A percentile compares a stretch with the other conserved stretches of the same genome.
Conservation (phyloP, 2,797 vertebrate genomes). For the Garrulus glandarius region DNA sequence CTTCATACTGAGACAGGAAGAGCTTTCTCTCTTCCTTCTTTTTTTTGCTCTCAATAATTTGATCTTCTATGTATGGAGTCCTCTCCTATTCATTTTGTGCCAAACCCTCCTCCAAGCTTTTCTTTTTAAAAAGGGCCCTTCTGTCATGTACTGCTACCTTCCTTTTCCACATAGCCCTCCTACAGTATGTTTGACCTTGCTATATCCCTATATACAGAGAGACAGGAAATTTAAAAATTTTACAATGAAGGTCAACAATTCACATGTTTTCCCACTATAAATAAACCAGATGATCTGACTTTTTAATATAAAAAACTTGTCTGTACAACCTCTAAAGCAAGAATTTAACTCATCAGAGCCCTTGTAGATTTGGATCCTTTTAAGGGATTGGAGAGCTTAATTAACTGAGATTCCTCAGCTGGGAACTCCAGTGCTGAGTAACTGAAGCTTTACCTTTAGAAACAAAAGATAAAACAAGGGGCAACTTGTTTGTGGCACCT, state of each 20-base stretch:
- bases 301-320: not conserved
- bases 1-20: not conserved
- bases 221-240: not conserved
- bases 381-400: not conserved
- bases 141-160: not conserved
- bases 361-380: not conserved
- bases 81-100: not conserved
- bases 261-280: not conserved
- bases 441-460: not conserved
- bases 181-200: not conserved
- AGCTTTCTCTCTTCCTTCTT: not conserved
- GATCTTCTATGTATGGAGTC: not conserved
- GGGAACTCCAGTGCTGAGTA: not conserved
- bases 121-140: not conserved
- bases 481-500: not conserved
- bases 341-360: not conserved
- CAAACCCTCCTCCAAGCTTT: not conserved
- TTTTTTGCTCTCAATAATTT: not conserved
- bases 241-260: not conserved
- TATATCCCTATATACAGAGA: not conserved
- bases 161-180: not conserved
- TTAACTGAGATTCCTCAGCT: not conserved
- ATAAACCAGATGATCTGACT: not conserved
- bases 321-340: not conserved
- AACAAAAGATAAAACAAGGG: not conserved